These are phyloP conservation scores for Eupithecia pulchellata DNA, from an alignment of 2,888 invertebrate species.

Conservation along the genomic window DNA sequence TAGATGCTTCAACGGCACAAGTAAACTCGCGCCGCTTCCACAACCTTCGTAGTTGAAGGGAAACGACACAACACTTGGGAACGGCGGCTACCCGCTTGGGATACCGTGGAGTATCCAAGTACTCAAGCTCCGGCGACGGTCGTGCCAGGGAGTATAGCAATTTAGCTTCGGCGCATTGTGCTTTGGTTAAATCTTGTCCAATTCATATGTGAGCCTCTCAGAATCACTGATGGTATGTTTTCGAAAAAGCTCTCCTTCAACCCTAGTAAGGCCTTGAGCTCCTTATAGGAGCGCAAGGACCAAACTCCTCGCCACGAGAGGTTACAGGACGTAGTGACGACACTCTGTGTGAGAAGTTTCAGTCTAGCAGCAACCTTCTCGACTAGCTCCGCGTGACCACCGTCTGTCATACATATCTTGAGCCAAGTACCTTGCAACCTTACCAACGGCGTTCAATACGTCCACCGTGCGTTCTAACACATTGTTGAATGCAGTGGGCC, in stretches of 20 bases:
- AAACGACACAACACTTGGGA: too few relatives aligned
- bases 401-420: constrained; percentile 35
- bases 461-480: constrained; percentile 59
- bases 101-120: not conserved
- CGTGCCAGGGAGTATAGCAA: not conserved
- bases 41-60: too few relatives aligned
- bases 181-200: not conserved
- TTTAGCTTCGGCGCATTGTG: not conserved
- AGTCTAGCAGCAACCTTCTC: constrained; percentile 3
- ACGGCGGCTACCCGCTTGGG: not conserved
- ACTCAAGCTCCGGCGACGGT: not conserved
- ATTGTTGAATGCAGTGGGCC: constrained; percentile 52
- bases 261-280: not conserved
- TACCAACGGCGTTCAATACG: constrained; percentile 50
- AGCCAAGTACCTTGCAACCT: constrained; percentile 38
- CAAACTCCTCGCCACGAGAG: constrained; percentile 12
- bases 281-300: not conserved
- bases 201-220: not conserved
- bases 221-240: not conserved
- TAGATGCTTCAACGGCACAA: too few relatives aligned
- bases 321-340: constrained; percentile 9
- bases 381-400: not conserved
- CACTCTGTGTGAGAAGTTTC: not conserved
- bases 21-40: too few relatives aligned
- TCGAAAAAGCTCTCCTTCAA: not conserved